Evolutionary conservation across 1,140 invertebrate genomes (phyloP), one percentile per base, ranked within the genome.

Genomic region (Microplitis mediator): DNA sequence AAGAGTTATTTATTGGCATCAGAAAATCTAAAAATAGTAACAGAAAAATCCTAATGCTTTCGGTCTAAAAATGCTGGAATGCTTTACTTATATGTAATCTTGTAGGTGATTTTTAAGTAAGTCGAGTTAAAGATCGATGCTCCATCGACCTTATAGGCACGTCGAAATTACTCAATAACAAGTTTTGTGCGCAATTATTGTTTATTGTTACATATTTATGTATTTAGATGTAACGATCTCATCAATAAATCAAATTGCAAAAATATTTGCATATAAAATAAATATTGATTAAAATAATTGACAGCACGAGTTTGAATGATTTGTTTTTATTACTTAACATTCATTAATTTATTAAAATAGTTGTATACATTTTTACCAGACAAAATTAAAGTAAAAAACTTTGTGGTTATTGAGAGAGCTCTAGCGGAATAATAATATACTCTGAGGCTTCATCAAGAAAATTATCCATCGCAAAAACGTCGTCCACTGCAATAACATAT

Each of bases 111-210:
- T 69, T 69, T 54, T 23, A 23, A 23, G 0, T 23, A 23, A 23
- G 23, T 23, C 58, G 60, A 69, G 66, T 69, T 54, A 69, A 69
- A 54, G 66, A 69, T 69, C 66, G 66, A 45, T 69, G 66, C 52
- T 58, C 66, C 51, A 23, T 23, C 23, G 66, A 69, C 66, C 66
- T 69, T 34, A 69, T 60, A 52, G 66, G 66, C 51, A 52, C 60
- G 66, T 56, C 66, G 66, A 54, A 51, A 51, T 67, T 67, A 67
- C 14, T 32, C 65, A 67, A 54, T 31, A n/a, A 54, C 23, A 23
- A 23, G 23, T 23, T 23, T 23, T 23, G 23, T 23, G 23, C 23
- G 23, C 23, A 23, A 23, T 23, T 23, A 2, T 2, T 23, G 51
- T 16, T 54, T 35, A 35, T 65, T 51, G 63, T 65, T 54, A 14